Evolutionary conservation across 2,113 vertebrate species (phyloP).

Genomic region (Telmatochromis bifrenatus): DNA sequence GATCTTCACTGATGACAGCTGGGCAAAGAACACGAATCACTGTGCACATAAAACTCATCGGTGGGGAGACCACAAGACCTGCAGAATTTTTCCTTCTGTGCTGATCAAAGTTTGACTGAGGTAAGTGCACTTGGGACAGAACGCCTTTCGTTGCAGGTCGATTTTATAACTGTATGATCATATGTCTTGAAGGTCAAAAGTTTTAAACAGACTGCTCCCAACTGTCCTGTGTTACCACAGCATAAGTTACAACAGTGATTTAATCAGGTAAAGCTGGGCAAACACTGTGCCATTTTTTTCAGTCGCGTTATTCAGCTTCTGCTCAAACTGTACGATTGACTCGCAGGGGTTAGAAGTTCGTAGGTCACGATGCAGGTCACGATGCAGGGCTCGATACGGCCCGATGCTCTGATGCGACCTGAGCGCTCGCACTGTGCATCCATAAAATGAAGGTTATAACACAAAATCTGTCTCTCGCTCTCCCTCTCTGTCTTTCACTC

Average conservation of each 20-base stretch:
- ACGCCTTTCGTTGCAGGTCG: neutral
- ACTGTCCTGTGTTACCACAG: too few relatives aligned
- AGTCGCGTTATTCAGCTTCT: too few relatives aligned
- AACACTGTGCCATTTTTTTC: too few relatives aligned
- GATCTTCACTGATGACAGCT: accelerated
- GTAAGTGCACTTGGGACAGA: neutral
- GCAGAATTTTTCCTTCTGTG: neutral
- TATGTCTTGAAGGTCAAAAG: accelerated
- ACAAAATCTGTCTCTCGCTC: neutral
- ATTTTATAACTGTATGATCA: neutral
- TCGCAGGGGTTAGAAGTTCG: too few relatives aligned
- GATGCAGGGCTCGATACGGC: too few relatives aligned
- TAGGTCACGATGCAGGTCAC: too few relatives aligned
- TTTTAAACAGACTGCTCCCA: too few relatives aligned
- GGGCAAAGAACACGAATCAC: neutral
- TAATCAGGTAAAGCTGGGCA: too few relatives aligned
- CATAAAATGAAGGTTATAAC: neutral
- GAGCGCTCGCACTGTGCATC: accelerated
- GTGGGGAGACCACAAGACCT: accelerated
- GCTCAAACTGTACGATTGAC: too few relatives aligned
- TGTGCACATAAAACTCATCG: neutral
- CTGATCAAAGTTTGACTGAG: accelerated
- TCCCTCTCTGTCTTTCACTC: neutral
- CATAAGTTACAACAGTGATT: too few relatives aligned
- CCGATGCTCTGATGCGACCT: too few relatives aligned